These are phyloP conservation scores for Patella caerulea DNA, from an alignment of 2,888 invertebrate genomes.

Conservation along the genomic window DNA sequence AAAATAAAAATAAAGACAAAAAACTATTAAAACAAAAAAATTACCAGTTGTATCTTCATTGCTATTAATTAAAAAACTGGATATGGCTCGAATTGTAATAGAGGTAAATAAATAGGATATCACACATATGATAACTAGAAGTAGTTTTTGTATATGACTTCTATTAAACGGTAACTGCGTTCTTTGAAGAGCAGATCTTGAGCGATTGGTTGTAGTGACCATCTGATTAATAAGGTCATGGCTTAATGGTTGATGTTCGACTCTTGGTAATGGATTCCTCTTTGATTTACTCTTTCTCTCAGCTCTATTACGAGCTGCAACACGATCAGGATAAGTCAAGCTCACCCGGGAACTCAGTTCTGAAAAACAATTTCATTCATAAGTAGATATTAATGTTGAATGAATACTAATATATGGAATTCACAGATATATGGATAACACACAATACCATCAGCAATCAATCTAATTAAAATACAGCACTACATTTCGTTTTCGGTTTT, in stretches of 20 bases:
- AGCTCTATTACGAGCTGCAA: background rate
- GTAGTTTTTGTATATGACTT: background rate
- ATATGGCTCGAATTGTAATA: background rate
- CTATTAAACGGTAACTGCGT: background rate
- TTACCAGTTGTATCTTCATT: background rate
- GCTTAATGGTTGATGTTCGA: background rate
- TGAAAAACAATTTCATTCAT: background rate
- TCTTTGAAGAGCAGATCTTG: background rate
- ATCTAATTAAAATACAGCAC: too few species aligned
- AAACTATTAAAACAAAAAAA: background rate
- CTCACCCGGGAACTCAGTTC: constrained; percentile 14
- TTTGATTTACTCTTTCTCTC: constrained; percentile 18
- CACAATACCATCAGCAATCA: too few species aligned
- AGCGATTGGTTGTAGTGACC: background rate
- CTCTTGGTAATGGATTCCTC: constrained; percentile 17
- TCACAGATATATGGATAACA: too few species aligned
- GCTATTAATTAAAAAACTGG: background rate
- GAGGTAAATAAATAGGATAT: background rate
- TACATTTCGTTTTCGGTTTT: too few species aligned
- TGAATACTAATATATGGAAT: too few species aligned
- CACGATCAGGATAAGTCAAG: background rate
- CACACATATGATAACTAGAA: background rate
- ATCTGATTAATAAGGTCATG: constrained; percentile 15
- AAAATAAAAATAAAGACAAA: constrained; percentile 1
- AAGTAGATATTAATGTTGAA: too few species aligned